Conservation (phyloP, 2,113 vertebrate species). For the Aspiorhynchus laticeps region DNA sequence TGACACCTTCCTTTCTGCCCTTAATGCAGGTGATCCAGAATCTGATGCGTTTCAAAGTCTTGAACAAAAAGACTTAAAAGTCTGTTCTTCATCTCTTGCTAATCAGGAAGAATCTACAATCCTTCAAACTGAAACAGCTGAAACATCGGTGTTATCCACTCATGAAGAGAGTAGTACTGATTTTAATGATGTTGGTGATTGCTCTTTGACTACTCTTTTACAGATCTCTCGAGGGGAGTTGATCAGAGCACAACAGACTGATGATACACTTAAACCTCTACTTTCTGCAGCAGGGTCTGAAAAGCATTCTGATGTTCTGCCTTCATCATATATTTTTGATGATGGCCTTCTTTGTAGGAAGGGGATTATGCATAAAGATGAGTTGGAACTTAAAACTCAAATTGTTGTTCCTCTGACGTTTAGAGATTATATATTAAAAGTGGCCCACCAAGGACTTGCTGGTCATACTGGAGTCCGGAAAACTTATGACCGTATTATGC, state of each 20-base stretch:
- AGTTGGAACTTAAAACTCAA: background rate
- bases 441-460: background rate
- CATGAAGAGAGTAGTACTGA: too few species aligned
- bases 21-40: background rate
- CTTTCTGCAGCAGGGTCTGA: too few species aligned
- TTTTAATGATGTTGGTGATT: too few species aligned
- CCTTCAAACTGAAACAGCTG: background rate
- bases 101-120: too few species aligned
- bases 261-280: too few species aligned
- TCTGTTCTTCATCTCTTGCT: too few species aligned
- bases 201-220: too few species aligned
- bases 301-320: background rate
- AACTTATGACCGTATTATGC: too few species aligned
- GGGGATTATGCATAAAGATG: background rate
- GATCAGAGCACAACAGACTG: too few species aligned
- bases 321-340: background rate
- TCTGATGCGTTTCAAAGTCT: background rate
- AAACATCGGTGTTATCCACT: background rate
- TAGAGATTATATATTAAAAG: background rate
- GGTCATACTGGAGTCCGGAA: too few species aligned
- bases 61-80: background rate
- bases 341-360: background rate
- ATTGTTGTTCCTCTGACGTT: background rate
- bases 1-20: background rate
- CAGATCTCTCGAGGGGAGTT: too few species aligned